Conservation (phyloP, 2,888 invertebrate species). For the Platerodrilus igneus region DNA sequence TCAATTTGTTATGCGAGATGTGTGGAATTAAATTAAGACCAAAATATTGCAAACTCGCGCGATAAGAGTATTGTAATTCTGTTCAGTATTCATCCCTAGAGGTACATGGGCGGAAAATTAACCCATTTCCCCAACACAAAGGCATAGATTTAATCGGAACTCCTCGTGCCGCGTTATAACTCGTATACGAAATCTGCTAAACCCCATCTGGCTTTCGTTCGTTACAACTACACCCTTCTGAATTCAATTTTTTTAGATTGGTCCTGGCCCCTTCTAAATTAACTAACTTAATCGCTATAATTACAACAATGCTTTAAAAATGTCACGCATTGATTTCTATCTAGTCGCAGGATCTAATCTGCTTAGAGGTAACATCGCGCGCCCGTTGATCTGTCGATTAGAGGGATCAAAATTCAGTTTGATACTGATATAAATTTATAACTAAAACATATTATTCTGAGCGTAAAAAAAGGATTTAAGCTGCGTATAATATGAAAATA, state of each 20-base stretch:
- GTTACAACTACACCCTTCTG: conserved; percentile 10
- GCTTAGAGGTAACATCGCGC: no score
- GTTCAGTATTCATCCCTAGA: conserved; percentile 41
- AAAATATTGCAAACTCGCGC: conserved; percentile 31
- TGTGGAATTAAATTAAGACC: conserved; percentile 40
- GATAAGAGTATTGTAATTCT: conserved; percentile 43
- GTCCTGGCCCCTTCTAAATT: conserved; percentile 10
- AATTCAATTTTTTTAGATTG: conserved; percentile 16
- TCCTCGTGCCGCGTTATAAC: conserved; percentile 21
- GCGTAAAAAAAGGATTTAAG: no score
- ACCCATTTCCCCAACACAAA: conserved; percentile 47
- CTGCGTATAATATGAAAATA: no score
- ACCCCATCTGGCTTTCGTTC: conserved; percentile 15
- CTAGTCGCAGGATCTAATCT: no score
- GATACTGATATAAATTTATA: no score
- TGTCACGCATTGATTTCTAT: no score
- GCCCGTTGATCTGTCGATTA: no score
- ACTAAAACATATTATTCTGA: no score
- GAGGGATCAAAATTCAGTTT: no score
- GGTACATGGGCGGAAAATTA: conserved; percentile 48
- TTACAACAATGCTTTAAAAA: no score
- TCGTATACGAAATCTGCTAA: conserved; percentile 26
- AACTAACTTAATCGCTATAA: conserved; percentile 14
- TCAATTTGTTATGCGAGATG: conserved; percentile 38
- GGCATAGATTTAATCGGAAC: conserved; percentile 44